Evolutionary conservation across 2,888 invertebrate genomes (phyloP).

Genomic region (Plebejus anna): DNA sequence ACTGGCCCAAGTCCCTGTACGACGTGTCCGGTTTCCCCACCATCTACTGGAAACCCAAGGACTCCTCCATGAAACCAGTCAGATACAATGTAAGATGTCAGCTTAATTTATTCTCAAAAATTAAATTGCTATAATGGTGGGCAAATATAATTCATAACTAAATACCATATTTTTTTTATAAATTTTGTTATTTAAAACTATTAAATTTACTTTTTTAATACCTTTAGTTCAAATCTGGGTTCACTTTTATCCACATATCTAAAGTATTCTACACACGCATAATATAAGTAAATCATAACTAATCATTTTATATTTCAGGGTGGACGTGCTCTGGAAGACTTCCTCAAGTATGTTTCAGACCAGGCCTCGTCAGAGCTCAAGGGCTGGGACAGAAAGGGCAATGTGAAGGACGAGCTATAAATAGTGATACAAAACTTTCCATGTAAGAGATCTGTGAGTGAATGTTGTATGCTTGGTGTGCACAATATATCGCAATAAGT

Average conservation of each 20-base stretch:
- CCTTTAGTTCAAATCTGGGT: too few species aligned
- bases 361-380: constrained; percentile 93
- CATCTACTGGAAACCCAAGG: constrained; percentile 95
- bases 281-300: too few species aligned
- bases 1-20: constrained; percentile 91
- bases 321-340: constrained; percentile 95
- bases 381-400: constrained; percentile 92
- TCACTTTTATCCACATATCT: too few species aligned
- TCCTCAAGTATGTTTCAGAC: constrained; percentile 95
- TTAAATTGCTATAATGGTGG: too few species aligned
- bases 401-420: constrained; percentile 71
- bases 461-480: constrained; percentile 45
- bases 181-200: too few species aligned
- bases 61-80: constrained; percentile 86
- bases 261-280: too few species aligned
- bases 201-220: too few species aligned
- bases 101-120: not conserved
- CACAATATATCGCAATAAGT: constrained; percentile 31
- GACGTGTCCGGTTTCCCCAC: constrained; percentile 99
- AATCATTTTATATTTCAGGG: constrained; percentile 77
- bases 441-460: constrained; percentile 68
- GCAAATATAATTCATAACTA: too few species aligned
- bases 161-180: too few species aligned
- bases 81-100: constrained; percentile 87
- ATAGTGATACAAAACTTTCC: constrained; percentile 57